These are phyloP conservation scores for Notoglanidium macrostoma DNA, from an alignment of 2,797 vertebrate genomes.

Conservation along the genomic window DNA sequence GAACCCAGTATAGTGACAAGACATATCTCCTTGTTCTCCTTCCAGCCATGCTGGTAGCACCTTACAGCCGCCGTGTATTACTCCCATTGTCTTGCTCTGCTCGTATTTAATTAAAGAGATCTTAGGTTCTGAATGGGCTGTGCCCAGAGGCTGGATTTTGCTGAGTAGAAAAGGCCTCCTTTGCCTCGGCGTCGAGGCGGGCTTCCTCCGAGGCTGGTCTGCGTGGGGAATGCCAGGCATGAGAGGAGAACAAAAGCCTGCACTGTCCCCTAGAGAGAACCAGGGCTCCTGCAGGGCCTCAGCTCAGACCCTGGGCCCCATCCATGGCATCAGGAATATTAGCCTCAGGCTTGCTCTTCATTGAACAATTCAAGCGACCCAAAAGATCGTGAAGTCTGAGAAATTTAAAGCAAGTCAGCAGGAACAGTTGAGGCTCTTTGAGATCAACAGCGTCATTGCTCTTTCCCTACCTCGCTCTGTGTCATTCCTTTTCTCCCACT, in stretches of 20 bases:
- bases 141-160: conserved; percentile 64
- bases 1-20: conserved; percentile 12
- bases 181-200: conserved; percentile 49
- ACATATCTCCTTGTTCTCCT: conserved; percentile 35
- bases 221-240: conserved; percentile 77
- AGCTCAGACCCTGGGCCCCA: conserved; percentile 39
- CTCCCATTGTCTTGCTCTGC: conserved; percentile 71
- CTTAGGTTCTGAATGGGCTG: conserved; percentile 72
- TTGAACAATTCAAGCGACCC: not conserved
- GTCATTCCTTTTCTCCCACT: conserved; percentile 52
- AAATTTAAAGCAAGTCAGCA: not conserved
- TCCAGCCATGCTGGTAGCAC: conserved; percentile 44
- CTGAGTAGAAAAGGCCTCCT: conserved; percentile 58
- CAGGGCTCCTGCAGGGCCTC: conserved; percentile 47
- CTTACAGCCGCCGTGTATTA: conserved; percentile 60
- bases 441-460: not conserved
- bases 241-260: conserved; percentile 74
- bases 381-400: not conserved
- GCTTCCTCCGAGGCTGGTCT: conserved; percentile 62
- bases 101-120: conserved; percentile 78
- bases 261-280: conserved; percentile 79
- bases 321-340: conserved; percentile 46
- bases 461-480: conserved; percentile 27
- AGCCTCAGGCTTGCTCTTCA: conserved; percentile 24
- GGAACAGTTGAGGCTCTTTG: not conserved